Percentiles rank a stretch among this genome's conserved stretches.
Conservation (phyloP, 2,113 vertebrate species). For the human (Homo sapiens) region GRCh38 chr12:80372001-80372500, state of each 20-base stretch:
- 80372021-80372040: conserved; percentile 93
- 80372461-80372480: neutral
- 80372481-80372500: neutral
- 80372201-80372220: conserved; percentile 81
- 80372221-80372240: conserved; percentile 80
- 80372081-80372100: conserved; percentile 48
- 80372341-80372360: conserved; percentile 49
- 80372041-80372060: conserved; percentile 97
- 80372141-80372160: conserved; percentile 76
- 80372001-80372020: conserved; percentile 87
- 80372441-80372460: neutral
- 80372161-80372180: conserved; percentile 68
- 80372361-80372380: neutral
- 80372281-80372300: conserved; percentile 77
- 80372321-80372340: conserved; percentile 55
- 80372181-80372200: conserved; percentile 63
- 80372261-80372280: conserved; percentile 84
- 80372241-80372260: conserved; percentile 33
- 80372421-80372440: neutral
- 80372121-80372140: conserved; percentile 60
- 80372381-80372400: neutral
- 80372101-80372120: conserved; percentile 83
- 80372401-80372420: neutral
- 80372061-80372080: conserved; percentile 93
- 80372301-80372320: conserved; percentile 82